Evolutionary conservation across 2,113 vertebrate genomes (phyloP).

Genomic region (Morone saxatilis): DNA sequence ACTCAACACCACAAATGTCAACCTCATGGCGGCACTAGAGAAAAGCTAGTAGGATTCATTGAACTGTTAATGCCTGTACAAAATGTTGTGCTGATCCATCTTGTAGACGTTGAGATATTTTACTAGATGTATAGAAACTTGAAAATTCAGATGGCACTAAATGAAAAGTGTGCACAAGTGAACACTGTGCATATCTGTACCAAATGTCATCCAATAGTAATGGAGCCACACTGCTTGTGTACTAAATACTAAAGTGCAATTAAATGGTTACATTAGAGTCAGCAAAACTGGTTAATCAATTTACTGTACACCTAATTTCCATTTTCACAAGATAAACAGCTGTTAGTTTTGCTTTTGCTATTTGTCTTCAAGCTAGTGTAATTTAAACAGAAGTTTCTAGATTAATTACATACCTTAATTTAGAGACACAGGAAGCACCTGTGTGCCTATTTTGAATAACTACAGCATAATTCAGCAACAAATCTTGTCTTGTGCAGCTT

Average conservation of each 20-base stretch:
- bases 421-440: constrained; percentile 8
- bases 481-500: background rate
- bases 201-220: too few species aligned
- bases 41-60: background rate
- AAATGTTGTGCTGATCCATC: background rate
- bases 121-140: too few species aligned
- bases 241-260: background rate
- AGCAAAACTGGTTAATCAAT: background rate
- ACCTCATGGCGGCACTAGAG: background rate
- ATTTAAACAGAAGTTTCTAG: background rate
- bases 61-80: background rate
- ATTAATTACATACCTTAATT: background rate
- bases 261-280: constrained; percentile 4
- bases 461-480: background rate
- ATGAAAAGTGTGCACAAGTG: too few species aligned
- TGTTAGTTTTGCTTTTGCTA: background rate
- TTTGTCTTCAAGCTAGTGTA: background rate
- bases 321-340: background rate
- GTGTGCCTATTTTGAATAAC: background rate
- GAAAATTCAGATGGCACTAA: too few species aligned
- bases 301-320: background rate
- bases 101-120: too few species aligned
- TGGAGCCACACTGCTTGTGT: background rate
- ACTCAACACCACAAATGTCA: background rate
- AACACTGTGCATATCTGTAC: too few species aligned